Base-by-base conservation (phyloP, 2,797 vertebrate species). In the Linurgus olivaceus region DNA sequence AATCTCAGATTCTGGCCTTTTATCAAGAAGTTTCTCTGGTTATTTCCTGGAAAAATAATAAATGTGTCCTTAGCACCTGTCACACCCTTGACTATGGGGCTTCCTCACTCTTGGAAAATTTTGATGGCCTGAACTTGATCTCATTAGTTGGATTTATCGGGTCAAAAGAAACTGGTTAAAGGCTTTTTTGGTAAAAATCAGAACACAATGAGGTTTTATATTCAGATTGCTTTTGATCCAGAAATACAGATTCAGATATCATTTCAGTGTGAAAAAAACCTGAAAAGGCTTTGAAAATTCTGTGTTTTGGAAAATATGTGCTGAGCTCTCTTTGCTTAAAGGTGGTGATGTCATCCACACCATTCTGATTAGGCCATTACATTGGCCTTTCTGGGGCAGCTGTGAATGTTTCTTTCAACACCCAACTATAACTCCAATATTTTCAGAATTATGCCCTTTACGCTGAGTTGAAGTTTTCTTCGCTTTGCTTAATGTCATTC, bases 301-400 rank as follows among this genome's bases (percentile, higher is more conserved):
- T 45, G 9, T 66, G 11, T 37, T 70, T 91, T 87, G 29, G 16
- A 77, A 83, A 83, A 78, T 14, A 47, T 3, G 1, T 44, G 15
- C 8, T 74, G 12, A 66, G 13, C 13, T 44, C 4, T 50, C 13
- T 67, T 66, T 26, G 3, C 48, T 66, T 0, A 0, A 51, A 67
- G 57, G 18, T 18, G 4, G 3, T 63, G 6, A 24, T 71, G 24
- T 51, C 12, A 38, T 24, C 52, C 23, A 12, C 28, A 35, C 21
- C 16, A 26, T 13, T 65, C 21, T 61, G 13, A 40, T 31, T 58
- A 62, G 23, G 12, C 18, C 21, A 44, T 37, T 13, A 37, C 50
- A 68, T 2, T 33, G n/a, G 7, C 4, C 19, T 55, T 71, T 2
- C 29, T 40, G 17, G 6, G 35, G 13, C 18, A 63, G 47, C 45